Base-by-base conservation (phyloP, 2,888 invertebrate species). In the Omphaloscelis lunosa region DNA sequence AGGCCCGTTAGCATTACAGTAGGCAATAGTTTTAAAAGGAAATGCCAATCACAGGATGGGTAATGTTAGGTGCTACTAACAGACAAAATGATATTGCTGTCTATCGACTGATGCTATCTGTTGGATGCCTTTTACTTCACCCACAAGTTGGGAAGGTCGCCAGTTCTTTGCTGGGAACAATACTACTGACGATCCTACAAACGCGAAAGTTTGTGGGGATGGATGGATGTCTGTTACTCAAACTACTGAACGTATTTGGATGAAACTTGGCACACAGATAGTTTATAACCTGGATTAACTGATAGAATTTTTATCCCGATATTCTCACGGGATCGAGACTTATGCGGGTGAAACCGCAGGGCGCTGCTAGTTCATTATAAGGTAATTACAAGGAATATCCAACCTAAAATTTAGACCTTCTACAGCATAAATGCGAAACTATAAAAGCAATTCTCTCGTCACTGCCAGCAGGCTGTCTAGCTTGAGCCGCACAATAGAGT, bases 1-100 rank as follows among this genome's bases (percentile, higher is more conserved):
- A 74, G 39, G n/a, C 8, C 82, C 63, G 82, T 82, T 82, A 65
- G 27, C 6, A 34, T n/a, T 58, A 76, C 62, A 41, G 77, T 58
- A 63, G 41, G 76, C 27, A 45, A 69, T 27, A 20, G n/a, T 27
- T 74, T 74, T 62, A 56, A 53, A 61, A 81, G 56, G 56, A 76
- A 82, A 78, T 82, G 41, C 77, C 77, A 23, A 58, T 76, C 56
- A 56, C 20, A 0, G 48, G 39, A 15, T 39, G 27, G 7, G 27
- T 48, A 58, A 17, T 74, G 15, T 45, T 29, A 72, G n/a, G 15
- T 56, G 45, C 34, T 76, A 39, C 34, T 59, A 0, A 12, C 5
- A 45, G 23, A 72, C 23, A 80, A 41, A 72, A 62, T 34, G 4
- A 61, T 45, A 23, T 27, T 45, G 12, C 12, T 7, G 20, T 41